Evolutionary conservation across 2,113 vertebrate species (phyloP), one percentile per base, ranked within the genome.

Genomic region (Nycticryphes semicollaris): DNA sequence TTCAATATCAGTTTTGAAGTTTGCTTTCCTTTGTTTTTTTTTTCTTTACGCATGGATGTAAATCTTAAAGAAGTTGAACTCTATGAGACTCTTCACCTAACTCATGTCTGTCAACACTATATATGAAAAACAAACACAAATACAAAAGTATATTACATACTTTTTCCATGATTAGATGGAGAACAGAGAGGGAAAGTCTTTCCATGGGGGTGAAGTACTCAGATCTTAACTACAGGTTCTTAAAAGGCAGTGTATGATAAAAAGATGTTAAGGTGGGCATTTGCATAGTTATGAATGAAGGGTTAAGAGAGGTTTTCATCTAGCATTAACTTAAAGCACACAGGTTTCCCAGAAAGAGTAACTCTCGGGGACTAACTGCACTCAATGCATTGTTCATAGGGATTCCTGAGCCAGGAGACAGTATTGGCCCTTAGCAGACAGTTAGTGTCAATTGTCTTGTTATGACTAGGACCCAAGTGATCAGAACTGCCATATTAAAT

Each of bases 401-500:
- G 35, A 76, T 87, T 92, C 50, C 35, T 79, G 84, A 84, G 53
- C 8, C 30, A 57, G 37, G 37, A 66, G 41, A 25, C 6, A 33
- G 30, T n/a, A 43, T 12, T 57, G 68, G 68, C 43, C 39, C 76
- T 74, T 48, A 89, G 73, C 70, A 92, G 68, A 69, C 19, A 9
- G 39, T 74, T 77, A 84, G 33, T 82, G 51, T 68, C 83, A 90
- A 84, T 84, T 96, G 79, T 28, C 69, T 79, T 75, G 56, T 72
- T 92, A 84, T 87, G 53, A 78, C 72, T 84, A 41, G 56, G 59
- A 87, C 76, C 48, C 85, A 68, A 81, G 66, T 11, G 41, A 85
- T 87, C 75, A 76, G 57, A 94, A 62, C 41, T 81, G 73, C 47
- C 51, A 43, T 81, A 70, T 59, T 77, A 85, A 91, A 88, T 89